phyloP scores from a whole-genome alignment of 2,797 vertebrate species.

The Kryptopterus vitreolus region DNA sequence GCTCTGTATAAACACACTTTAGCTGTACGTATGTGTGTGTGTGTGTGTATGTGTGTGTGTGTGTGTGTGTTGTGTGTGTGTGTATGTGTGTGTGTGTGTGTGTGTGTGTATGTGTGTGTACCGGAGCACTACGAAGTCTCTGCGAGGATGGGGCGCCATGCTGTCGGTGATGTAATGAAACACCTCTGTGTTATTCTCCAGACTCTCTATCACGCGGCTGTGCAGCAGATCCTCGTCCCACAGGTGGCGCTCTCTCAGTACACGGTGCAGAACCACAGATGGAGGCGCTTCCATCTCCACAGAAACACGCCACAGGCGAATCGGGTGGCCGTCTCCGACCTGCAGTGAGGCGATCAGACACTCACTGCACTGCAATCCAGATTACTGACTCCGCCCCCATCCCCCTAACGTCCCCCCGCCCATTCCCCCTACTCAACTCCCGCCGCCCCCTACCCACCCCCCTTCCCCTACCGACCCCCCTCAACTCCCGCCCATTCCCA shows the following conservation, averaged over 20 bases:
- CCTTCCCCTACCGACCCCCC: too few species aligned
- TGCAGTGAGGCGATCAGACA: conserved; percentile 44
- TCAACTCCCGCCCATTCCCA: too few species aligned
- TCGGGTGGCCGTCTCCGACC: conserved; percentile 79
- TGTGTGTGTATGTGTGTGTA: conserved; percentile 46
- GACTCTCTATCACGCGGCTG: conserved; percentile 76
- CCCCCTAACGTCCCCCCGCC: too few species aligned
- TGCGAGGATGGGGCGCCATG: conserved; percentile 83
- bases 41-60: conserved; percentile 2
- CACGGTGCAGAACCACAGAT: conserved; percentile 71
- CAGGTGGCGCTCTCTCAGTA: conserved; percentile 81
- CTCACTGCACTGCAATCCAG: too few species aligned
- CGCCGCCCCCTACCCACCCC: too few species aligned
- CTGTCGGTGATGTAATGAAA: conserved; percentile 83
- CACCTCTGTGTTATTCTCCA: conserved; percentile 78
- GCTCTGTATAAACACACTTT: background rate
- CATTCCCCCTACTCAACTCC: too few species aligned
- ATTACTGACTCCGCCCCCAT: too few species aligned
- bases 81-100: background rate
- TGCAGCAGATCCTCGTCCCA: conserved; percentile 86
- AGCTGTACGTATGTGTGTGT: background rate
- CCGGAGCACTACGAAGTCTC: conserved; percentile 82
- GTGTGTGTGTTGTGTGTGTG: conserved; percentile 2
- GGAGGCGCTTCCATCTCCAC: conserved; percentile 78
- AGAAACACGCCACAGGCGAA: conserved; percentile 80